Percentiles rank a stretch among this genome's conserved stretches.
Evolutionary conservation across 2,797 vertebrate genomes (phyloP).

Genomic region (Brachyrhaphis roseni): DNA sequence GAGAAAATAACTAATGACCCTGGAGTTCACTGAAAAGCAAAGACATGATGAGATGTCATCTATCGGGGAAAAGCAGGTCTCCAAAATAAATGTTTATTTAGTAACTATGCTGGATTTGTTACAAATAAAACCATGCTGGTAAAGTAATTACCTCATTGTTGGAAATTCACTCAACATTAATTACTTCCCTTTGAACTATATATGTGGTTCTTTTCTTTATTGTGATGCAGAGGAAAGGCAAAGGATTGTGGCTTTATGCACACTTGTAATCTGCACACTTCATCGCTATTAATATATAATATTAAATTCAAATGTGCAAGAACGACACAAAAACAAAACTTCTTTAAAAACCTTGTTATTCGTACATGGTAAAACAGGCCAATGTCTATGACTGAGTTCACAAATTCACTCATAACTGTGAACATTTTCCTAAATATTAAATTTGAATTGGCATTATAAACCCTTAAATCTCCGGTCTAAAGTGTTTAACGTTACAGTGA

Average conservation of each 20-base stretch:
- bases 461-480: too few species aligned
- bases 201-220: background rate
- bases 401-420: background rate
- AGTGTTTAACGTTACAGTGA: too few species aligned
- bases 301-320: background rate
- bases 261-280: background rate
- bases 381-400: background rate
- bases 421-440: too few species aligned
- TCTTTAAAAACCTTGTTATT: background rate
- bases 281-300: too few species aligned
- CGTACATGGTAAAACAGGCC: background rate
- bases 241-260: background rate
- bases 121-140: constrained; percentile 63
- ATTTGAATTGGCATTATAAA: too few species aligned
- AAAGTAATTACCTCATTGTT: constrained; percentile 43
- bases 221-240: background rate
- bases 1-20: constrained; percentile 41
- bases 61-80: constrained; percentile 46
- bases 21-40: constrained; percentile 37
- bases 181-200: constrained; percentile 24
- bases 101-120: constrained; percentile 58
- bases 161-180: constrained; percentile 1
- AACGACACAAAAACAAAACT: background rate
- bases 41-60: constrained; percentile 45
- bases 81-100: constrained; percentile 69